Percentiles rank a stretch among this genome's conserved stretches.
Evolutionary conservation across 2,797 vertebrate genomes (phyloP).

Genomic region (Cyclura pinguis): DNA sequence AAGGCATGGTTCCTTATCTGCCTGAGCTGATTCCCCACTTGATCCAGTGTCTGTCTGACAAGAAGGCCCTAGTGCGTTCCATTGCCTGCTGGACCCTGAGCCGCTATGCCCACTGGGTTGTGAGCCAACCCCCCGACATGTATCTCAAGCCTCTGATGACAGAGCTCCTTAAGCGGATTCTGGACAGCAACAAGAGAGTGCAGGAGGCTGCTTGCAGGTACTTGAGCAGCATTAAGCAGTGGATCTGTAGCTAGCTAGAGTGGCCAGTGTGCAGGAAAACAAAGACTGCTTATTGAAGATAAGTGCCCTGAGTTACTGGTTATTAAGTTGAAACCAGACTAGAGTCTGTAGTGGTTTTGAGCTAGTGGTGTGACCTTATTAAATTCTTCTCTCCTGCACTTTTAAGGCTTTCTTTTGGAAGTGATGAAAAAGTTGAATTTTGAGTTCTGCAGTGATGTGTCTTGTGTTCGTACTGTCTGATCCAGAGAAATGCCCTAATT

Average conservation of each 20-base stretch:
- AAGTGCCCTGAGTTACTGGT: not conserved
- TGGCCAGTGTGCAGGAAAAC: not conserved
- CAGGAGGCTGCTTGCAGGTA: constrained; percentile 95
- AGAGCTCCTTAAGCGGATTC: constrained; percentile 92
- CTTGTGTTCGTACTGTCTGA: constrained; percentile 73
- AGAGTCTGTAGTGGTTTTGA: not conserved
- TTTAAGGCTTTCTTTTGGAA: constrained; percentile 35
- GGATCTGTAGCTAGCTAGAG: too few species aligned
- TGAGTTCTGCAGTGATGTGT: constrained; percentile 59
- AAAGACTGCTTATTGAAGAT: not conserved
- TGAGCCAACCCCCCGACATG: constrained; percentile 90
- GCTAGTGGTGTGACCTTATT: not conserved
- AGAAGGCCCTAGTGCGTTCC: constrained; percentile 94
- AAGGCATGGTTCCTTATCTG: constrained; percentile 95
- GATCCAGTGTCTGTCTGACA: constrained; percentile 92
- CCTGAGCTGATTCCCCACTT: constrained; percentile 94
- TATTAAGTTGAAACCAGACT: not conserved
- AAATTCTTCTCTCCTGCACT: not conserved
- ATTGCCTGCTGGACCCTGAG: constrained; percentile 97
- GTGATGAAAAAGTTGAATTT: constrained; percentile 59
- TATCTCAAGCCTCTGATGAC: constrained; percentile 96
- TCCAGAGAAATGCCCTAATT: constrained; percentile 7
- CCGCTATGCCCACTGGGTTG: constrained; percentile 97
- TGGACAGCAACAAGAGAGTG: constrained; percentile 94
- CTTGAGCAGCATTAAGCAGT: too few species aligned